Conservation (phyloP, 2,888 invertebrate genomes). For the Lycia hirtaria region DNA sequence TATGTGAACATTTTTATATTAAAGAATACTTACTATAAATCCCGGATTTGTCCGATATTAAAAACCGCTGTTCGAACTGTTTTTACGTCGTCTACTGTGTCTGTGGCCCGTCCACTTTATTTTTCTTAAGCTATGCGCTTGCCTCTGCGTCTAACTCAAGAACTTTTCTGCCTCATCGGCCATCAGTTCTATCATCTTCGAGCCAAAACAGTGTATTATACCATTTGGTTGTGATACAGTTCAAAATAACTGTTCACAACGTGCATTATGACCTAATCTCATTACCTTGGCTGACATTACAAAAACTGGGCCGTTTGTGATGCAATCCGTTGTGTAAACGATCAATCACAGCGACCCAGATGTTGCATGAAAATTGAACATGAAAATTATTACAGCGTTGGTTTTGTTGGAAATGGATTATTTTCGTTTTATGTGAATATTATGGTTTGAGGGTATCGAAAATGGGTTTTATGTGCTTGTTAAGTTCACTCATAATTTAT, state of each 20-base stretch:
- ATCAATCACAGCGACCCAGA: constrained; percentile 39
- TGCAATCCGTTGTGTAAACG: constrained; percentile 40
- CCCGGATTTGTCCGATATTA: not conserved
- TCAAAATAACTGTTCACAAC: constrained; percentile 10
- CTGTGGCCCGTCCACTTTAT: too few species aligned
- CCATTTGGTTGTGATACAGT: too few species aligned
- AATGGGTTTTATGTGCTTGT: too few species aligned
- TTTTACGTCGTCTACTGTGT: too few species aligned
- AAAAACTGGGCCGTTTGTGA: constrained; percentile 45
- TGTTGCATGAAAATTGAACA: constrained; percentile 36
- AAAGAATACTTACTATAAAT: not conserved
- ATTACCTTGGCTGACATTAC: constrained; percentile 59
- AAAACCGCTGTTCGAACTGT: too few species aligned
- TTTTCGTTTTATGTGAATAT: too few species aligned
- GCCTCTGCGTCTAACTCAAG: too few species aligned
- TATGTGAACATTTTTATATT: not conserved
- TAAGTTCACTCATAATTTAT: too few species aligned
- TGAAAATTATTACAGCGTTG: constrained; percentile 6
- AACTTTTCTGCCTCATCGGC: too few species aligned
- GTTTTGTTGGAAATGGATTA: constrained; percentile 1
- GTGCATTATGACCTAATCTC: constrained; percentile 55
- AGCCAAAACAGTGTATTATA: not conserved
- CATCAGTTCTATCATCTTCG: too few species aligned
- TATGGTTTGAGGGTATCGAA: not conserved
- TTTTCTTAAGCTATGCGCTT: too few species aligned